Conservation (phyloP, 2,113 vertebrate genomes). For the Hemichromis elongatus region DNA sequence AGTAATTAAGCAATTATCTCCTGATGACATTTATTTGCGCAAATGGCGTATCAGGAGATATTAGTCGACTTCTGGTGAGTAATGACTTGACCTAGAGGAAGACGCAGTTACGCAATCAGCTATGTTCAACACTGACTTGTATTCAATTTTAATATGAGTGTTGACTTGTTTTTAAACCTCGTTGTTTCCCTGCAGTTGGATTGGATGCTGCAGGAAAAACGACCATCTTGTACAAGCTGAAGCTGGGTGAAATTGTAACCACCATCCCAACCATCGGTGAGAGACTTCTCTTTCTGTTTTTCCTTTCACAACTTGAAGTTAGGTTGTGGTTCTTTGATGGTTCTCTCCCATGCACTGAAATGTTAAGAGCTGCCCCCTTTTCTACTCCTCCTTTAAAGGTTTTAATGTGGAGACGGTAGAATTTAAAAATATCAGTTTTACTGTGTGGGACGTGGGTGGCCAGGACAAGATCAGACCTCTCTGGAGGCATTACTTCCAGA, state of each 20-base stretch:
- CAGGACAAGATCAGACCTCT: constrained; percentile 95
- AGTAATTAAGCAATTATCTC: neutral
- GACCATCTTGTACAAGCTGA: constrained; percentile 96
- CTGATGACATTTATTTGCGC: neutral
- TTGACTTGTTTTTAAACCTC: neutral
- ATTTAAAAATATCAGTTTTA: constrained; percentile 94
- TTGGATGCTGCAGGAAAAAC: constrained; percentile 95
- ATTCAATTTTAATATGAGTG: neutral
- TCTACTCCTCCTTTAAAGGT: constrained; percentile 59
- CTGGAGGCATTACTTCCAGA: constrained; percentile 95
- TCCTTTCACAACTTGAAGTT: neutral
- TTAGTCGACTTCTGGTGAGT: neutral
- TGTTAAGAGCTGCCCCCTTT: neutral
- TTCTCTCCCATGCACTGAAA: too few species aligned
- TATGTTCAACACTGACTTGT: neutral
- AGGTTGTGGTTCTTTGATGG: neutral
- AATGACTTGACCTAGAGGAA: neutral
- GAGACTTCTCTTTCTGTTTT: neutral
- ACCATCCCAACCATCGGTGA: constrained; percentile 96
- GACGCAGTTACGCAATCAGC: neutral
- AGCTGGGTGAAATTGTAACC: constrained; percentile 93
- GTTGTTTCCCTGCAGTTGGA: constrained; percentile 75
- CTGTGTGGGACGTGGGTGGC: constrained; percentile 93
- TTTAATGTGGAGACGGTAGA: constrained; percentile 96
- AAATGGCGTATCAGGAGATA: neutral